phyloP scores from a whole-genome alignment of 2,113 vertebrate genomes.

The Coracopsis vasa region DNA sequence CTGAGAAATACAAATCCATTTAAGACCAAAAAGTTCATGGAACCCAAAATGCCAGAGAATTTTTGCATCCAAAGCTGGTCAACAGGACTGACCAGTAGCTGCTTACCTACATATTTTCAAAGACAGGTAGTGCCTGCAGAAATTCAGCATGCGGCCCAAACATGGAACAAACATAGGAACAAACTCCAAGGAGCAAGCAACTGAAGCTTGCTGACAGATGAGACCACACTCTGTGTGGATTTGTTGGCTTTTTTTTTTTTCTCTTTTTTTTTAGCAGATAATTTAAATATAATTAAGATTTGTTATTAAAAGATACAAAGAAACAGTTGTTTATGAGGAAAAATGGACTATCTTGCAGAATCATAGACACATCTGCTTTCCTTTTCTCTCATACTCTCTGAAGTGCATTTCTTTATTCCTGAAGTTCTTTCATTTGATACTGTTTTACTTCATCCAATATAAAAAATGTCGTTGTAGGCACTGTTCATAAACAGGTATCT shows the following conservation, averaged over 20 bases:
- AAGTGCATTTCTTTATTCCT: not conserved
- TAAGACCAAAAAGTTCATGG: not conserved
- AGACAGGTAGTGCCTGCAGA: not conserved
- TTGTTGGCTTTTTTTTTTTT: not conserved
- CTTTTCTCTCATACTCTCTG: not conserved
- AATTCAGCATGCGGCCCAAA: not conserved
- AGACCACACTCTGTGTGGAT: not conserved
- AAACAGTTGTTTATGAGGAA: not conserved
- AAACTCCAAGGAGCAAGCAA: not conserved
- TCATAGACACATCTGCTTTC: not conserved
- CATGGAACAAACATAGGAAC: not conserved
- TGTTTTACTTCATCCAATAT: not conserved
- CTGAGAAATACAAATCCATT: not conserved
- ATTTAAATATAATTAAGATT: not conserved
- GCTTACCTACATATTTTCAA: not conserved
- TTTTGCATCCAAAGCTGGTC: not conserved
- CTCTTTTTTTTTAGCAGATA: not conserved
- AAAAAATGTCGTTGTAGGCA: not conserved
- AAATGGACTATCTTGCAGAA: not conserved
- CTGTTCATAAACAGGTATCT: not conserved
- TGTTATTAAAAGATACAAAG: not conserved
- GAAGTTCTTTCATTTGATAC: not conserved
- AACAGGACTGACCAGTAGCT: not conserved
- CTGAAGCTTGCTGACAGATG: not conserved
- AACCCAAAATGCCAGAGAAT: not conserved